Evolutionary conservation across 2,888 invertebrate genomes (phyloP).

Genomic region (Pseudoips prasinana): DNA sequence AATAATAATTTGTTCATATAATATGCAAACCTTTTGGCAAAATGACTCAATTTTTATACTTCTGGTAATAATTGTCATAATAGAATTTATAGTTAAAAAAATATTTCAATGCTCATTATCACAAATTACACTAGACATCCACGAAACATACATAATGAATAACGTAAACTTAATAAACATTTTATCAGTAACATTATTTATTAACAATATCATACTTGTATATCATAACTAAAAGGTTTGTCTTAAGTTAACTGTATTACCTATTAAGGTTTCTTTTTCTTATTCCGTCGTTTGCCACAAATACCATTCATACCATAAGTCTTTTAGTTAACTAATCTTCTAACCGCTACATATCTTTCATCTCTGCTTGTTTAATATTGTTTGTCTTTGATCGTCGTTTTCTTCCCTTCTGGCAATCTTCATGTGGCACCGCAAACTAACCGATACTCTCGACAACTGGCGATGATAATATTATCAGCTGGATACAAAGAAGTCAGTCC

Average conservation of each 20-base stretch:
- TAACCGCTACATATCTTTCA: slow-evolving; percentile 39
- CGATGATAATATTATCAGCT: slow-evolving; percentile 63
- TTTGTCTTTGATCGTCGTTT: slow-evolving; percentile 77
- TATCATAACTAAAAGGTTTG: slow-evolving; percentile 9
- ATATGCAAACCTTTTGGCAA: slow-evolving; percentile 19
- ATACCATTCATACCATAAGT: slow-evolving; percentile 20
- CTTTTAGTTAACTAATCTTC: slow-evolving; percentile 17
- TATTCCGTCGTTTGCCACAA: slow-evolving; percentile 24
- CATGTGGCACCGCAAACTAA: slow-evolving; percentile 75
- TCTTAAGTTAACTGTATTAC: too few species aligned
- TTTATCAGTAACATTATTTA: too few species aligned
- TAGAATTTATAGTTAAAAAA: too few species aligned
- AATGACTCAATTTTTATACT: too few species aligned
- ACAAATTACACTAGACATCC: too few species aligned
- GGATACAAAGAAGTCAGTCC: slow-evolving; percentile 80
- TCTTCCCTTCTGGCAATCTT: slow-evolving; percentile 80
- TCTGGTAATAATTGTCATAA: too few species aligned
- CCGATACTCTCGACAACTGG: slow-evolving; percentile 67
- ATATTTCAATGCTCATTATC: too few species aligned
- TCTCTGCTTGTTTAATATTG: slow-evolving; percentile 65
- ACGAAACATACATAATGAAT: too few species aligned
- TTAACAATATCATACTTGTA: too few species aligned
- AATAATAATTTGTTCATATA: slow-evolving; percentile 7
- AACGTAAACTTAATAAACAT: too few species aligned
- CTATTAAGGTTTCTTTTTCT: too few species aligned